Evolutionary conservation across 2,113 vertebrate genomes (phyloP).

Genomic region (Pachyramphus minor): DNA sequence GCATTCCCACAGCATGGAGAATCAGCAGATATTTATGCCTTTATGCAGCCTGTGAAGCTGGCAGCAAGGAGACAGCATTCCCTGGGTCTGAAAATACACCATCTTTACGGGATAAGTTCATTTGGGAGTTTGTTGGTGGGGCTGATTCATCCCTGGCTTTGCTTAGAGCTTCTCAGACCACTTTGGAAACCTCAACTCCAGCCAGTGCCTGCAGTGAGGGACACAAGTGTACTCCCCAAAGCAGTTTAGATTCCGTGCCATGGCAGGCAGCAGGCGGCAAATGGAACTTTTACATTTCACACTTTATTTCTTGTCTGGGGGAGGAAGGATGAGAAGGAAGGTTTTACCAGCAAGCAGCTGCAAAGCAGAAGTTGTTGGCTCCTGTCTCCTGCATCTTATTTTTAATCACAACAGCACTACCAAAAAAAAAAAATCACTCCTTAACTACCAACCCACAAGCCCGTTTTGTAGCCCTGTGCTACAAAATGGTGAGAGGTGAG

Average conservation of each 20-base stretch:
- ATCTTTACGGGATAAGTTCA: background rate
- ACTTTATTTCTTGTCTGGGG: background rate
- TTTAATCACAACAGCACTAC: background rate
- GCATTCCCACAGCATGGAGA: background rate
- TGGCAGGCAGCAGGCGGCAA: background rate
- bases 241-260: background rate
- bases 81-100: background rate
- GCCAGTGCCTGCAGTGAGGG: background rate
- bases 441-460: background rate
- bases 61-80: background rate
- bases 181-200: background rate
- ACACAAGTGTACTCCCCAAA: background rate
- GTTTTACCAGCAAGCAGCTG: constrained; percentile 31
- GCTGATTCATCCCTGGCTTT: background rate
- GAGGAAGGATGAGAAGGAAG: background rate
- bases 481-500: too few relatives aligned
- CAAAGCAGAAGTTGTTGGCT: background rate
- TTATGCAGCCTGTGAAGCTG: background rate
- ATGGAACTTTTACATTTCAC: background rate
- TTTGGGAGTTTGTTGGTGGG: background rate
- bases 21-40: background rate
- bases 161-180: background rate
- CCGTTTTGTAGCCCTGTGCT: background rate
- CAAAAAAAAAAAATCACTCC: background rate
- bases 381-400: background rate